Base-by-base conservation (phyloP, 2,888 invertebrate species). In the Nephrotoma flavescens region DNA sequence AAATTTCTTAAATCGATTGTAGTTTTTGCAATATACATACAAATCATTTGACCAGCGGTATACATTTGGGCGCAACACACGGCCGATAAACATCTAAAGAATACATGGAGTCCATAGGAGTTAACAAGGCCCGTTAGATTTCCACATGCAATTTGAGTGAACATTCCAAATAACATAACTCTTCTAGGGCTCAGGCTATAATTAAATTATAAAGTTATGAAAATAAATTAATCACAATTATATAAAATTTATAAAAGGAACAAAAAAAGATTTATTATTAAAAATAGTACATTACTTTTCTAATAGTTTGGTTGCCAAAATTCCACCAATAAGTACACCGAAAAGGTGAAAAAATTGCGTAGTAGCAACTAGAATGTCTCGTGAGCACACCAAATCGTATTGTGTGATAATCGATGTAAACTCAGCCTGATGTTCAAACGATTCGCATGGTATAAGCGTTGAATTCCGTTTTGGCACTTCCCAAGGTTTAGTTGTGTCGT, bases 321-420 rank as follows among this genome's bases (percentile, higher is more conserved):
- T 90, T 83, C 92, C 92, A n/a, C 92, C 92, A 2, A 91, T 90
- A 6, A 92, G 89, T 6, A 92, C 92, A n/a, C 92, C 92, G 88
- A 92, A 91, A 47, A 92, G 89, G 89, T 92, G 92, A 89, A 92
- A 92, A 89, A 92, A 92, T 88, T 92, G 92, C n/a, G 92, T 92
- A 15, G 92, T 91, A 52, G 92, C 91, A 47, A 92, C 91, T 19
- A 92, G 89, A 86, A 92, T 92, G 88, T 91, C 91, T 83, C 92
- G 90, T n/a, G 92, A 92, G 88, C 92, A 90, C 9, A 92, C 92
- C 87, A 92, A 89, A 89, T 92, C 91, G 87, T 91, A 92, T 89
- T 92, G 91, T n/a, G 92, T 92, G 86, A 92, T 91, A 86, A 92
- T 89, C 87, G 92, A 92, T 19, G 90, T 90, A 87, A 89, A 91